Conservation (phyloP, 2,888 invertebrate species). For the Crocallis elinguaria region DNA sequence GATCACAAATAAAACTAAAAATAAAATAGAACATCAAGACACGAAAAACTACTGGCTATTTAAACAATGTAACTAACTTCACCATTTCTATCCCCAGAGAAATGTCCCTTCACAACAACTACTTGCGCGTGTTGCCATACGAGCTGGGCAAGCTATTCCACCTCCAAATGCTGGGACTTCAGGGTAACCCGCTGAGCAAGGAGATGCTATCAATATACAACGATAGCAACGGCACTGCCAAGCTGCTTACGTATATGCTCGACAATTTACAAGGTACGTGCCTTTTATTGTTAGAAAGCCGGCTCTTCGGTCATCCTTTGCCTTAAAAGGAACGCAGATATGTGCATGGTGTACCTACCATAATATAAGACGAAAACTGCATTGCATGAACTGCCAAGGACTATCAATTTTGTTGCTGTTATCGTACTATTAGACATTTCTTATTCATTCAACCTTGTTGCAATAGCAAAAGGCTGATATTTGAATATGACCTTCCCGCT, state of each 20-base stretch:
- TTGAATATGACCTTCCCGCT: too few species aligned
- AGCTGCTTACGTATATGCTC: constrained; percentile 96
- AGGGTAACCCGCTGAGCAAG: constrained; percentile 97
- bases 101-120: constrained; percentile 97
- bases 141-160: constrained; percentile 99
- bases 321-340: not conserved
- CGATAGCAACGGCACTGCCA: constrained; percentile 97
- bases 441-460: too few species aligned
- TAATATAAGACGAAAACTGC: too few species aligned
- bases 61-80: too few species aligned
- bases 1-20: too few species aligned
- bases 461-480: too few species aligned
- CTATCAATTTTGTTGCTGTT: too few species aligned
- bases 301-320: not conserved
- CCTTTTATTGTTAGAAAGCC: not conserved
- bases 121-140: constrained; percentile 96
- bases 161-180: constrained; percentile 95
- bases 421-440: too few species aligned
- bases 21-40: too few species aligned
- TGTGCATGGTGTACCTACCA: too few species aligned
- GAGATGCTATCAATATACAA: constrained; percentile 96
- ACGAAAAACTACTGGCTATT: too few species aligned
- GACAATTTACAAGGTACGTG: constrained; percentile 96
- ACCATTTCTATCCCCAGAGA: constrained; percentile 87
- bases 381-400: too few species aligned